phyloP scores from a whole-genome alignment of 1,140 invertebrate genomes.

The Macrosteles quadrilineatus region DNA sequence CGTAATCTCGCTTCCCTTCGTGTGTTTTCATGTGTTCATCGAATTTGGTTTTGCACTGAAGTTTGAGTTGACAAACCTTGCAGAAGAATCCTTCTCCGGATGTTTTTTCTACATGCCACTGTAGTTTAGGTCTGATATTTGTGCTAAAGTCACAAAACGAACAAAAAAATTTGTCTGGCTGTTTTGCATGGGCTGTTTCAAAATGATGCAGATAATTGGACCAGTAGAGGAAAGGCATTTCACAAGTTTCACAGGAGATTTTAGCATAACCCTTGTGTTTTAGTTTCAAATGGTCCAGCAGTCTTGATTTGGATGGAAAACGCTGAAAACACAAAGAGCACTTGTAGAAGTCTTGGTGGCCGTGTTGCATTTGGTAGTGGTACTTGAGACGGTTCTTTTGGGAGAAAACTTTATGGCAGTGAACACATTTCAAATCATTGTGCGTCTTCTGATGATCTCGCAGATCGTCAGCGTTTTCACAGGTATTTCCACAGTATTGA shows the following conservation, averaged over 20 bases:
- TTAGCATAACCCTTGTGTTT: neutral
- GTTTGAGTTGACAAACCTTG: neutral
- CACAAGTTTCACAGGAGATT: neutral
- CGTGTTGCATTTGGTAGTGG: slow-evolving; percentile 12
- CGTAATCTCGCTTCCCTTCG: neutral
- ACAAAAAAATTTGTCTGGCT: neutral
- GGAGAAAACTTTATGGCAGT: neutral
- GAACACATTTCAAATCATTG: slow-evolving; percentile 1
- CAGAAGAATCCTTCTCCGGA: slow-evolving; percentile 6
- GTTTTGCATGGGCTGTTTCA: slow-evolving; percentile 4
- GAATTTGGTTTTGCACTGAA: neutral
- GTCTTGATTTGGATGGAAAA: neutral
- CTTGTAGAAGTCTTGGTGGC: slow-evolving; percentile 20
- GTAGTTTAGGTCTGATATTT: neutral
- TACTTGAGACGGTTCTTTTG: slow-evolving; percentile 2
- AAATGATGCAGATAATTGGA: neutral
- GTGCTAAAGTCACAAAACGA: slow-evolving; percentile 18
- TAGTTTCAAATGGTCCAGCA: neutral
- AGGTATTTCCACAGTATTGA: slow-evolving; percentile 10
- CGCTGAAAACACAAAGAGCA: slow-evolving; percentile 11
- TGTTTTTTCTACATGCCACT: slow-evolving; percentile 13
- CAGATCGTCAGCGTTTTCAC: neutral
- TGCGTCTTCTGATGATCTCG: neutral
- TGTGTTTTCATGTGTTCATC: slow-evolving; percentile 16
- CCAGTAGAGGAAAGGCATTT: slow-evolving; percentile 9